Percentiles rank a stretch among this genome's conserved stretches.
phyloP scores from a whole-genome alignment of 2,888 invertebrate species.

The Acrobasis suavella region DNA sequence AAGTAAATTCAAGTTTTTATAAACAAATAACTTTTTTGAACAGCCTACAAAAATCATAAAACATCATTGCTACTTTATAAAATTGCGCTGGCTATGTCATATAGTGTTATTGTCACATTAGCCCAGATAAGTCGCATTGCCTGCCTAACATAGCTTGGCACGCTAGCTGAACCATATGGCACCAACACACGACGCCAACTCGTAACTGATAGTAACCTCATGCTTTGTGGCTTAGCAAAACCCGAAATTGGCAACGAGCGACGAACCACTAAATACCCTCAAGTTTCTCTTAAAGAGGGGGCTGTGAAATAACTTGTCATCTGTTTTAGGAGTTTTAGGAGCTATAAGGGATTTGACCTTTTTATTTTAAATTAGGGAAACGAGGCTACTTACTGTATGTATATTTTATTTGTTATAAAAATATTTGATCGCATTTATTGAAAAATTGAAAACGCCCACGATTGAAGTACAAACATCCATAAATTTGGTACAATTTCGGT shows the following conservation, averaged over 20 bases:
- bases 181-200: slow-evolving; percentile 3
- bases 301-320: too few relatives aligned
- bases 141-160: slow-evolving; percentile 10
- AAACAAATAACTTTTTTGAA: not conserved
- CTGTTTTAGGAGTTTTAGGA: too few relatives aligned
- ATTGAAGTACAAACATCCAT: slow-evolving; percentile 8
- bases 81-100: not conserved
- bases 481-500: not conserved
- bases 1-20: too few relatives aligned
- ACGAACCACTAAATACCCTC: not conserved
- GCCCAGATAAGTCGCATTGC: slow-evolving; percentile 14
- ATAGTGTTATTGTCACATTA: slow-evolving; percentile 9
- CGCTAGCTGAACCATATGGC: slow-evolving; percentile 11
- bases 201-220: slow-evolving; percentile 10
- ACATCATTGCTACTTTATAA: not conserved
- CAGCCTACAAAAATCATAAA: not conserved
- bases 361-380: too few relatives aligned
- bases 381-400: too few relatives aligned
- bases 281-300: not conserved
- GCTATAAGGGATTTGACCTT: too few relatives aligned
- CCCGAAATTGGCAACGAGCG: not conserved
- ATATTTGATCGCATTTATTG: not conserved
- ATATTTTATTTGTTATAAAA: not conserved
- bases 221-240: slow-evolving; percentile 12
- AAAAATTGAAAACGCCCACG: not conserved